Evolutionary conservation across 2,888 invertebrate species (phyloP), one percentile per base, ranked within the genome.

Genomic region (Lycophotia porphyrea): DNA sequence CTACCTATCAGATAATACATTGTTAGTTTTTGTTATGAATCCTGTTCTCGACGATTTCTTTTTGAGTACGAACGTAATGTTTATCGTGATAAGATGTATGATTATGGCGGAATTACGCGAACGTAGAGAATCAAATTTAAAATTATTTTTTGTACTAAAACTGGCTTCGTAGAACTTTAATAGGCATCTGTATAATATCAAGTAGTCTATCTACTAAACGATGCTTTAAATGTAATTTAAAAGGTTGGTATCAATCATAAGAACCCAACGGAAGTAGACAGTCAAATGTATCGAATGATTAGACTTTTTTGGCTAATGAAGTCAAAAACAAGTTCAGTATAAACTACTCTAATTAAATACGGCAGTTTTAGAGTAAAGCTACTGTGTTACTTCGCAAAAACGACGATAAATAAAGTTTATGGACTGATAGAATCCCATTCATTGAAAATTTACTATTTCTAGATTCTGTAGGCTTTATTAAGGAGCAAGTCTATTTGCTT

Each of bases 1-100:
- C 66, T 89, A 90, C 69, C 66, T 89, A 90, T 92, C 90, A 88
- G 89, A 89, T 88, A 74, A 71, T 88, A 90, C 87, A 88, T 88
- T 88, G 88, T 88, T 85, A 82, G 83, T 82, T 85, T 88, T 84
- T 83, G 80, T 89, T 81, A 80, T 76, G 60, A 88, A 85, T 88
- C 87, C 88, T 86, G 88, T 85, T 88, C 82, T 81, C 80, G 44
- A 84, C 77, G 84, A 85, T 87, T 85, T 85, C 85, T 88, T 81
- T 87, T 87, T 74, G 80, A 86, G 74, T 83, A 76, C 66, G 75
- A 71, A 67, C 78, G 80, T 58, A 82, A 84, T 84, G 65, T 84
- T 82, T 84, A 83, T 74, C 84, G 79, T 79, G 79, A 82, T 86
- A 78, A 84, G 84, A 87, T 74, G 71, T 76, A 81, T 70, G 85